phyloP scores from a whole-genome alignment of 2,113 vertebrate genomes.

The Otis tarda region DNA sequence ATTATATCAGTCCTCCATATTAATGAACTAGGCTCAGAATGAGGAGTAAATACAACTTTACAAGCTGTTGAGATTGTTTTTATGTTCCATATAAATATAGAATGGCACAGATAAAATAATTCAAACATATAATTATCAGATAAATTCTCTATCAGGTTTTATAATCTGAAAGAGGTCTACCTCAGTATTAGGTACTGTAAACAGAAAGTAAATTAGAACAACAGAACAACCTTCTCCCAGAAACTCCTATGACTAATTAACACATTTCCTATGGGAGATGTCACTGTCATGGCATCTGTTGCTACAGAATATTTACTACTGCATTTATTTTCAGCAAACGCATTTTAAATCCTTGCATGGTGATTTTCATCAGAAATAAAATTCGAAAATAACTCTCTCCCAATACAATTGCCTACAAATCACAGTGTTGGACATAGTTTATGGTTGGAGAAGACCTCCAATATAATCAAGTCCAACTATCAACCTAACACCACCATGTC shows the following conservation, averaged over 20 bases:
- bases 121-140: background rate
- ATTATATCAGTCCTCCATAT: background rate
- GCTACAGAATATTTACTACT: background rate
- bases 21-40: background rate
- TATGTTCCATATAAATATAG: fast-evolving
- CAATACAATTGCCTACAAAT: background rate
- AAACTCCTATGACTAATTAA: background rate
- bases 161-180: background rate
- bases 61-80: background rate
- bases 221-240: background rate
- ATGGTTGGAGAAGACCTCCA: too few species aligned
- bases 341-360: background rate
- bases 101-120: background rate
- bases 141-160: background rate
- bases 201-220: background rate
- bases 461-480: too few species aligned
- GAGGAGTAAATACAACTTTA: background rate
- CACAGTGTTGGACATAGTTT: background rate
- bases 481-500: too few species aligned
- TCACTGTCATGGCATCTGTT: background rate
- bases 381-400: background rate
- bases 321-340: background rate
- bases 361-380: background rate
- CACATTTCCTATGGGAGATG: background rate
- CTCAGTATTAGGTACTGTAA: background rate